Base-by-base conservation (phyloP, 2,797 vertebrate genomes). In the Anguilla marmorata region DNA sequence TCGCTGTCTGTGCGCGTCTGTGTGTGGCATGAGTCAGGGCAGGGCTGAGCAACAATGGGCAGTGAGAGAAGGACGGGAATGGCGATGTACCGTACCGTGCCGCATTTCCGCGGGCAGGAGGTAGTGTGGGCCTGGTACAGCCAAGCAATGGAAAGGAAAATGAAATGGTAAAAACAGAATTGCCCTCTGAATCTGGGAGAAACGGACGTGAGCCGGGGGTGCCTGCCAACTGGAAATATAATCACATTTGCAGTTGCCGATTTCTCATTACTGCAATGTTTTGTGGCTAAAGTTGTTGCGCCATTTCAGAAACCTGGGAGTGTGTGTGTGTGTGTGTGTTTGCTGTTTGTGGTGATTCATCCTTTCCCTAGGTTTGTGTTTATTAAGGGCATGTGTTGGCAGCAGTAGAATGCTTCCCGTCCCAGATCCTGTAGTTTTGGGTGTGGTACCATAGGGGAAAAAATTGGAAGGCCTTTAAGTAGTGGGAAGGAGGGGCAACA, bases 141-240 rank as follows among this genome's bases (percentile, higher is more conserved):
- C 74, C 27, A 41, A 48, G 76, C 37, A 24, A 37, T 8, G 63
- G 24, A 27, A 69, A 0, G 63, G 63, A n/a, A 27, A 63, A 41
- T 12, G 16, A 79, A 33, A 80, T 6, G 2, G 19, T 80, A 48
- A 80, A 41, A 37, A 21, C 76, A 48, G 19, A 80, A 7, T 8
- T 48, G 21, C 16, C 2, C 76, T 45, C 33, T 24, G 21, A 80
- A 45, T 24, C 76, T 30, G 33, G 74, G 33, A 79, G 33, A 93
- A 90, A 90, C 50, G 87, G 66, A 48, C 45, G 79, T 82, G 3
- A 56, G 41, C 58, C 6, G 27, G 19, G 87, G 89, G 86, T 89
- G 89, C 82, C 88, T 89, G 88, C 66, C 89, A 89, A 89, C 88
- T 85, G 16, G 33, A 79, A 16, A 79, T 21, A 45, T 41, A 79